A percentile compares a stretch with the other conserved stretches of the same genome.
phyloP scores from a whole-genome alignment of 2,888 invertebrate species.

The Scrobipalpa costella region DNA sequence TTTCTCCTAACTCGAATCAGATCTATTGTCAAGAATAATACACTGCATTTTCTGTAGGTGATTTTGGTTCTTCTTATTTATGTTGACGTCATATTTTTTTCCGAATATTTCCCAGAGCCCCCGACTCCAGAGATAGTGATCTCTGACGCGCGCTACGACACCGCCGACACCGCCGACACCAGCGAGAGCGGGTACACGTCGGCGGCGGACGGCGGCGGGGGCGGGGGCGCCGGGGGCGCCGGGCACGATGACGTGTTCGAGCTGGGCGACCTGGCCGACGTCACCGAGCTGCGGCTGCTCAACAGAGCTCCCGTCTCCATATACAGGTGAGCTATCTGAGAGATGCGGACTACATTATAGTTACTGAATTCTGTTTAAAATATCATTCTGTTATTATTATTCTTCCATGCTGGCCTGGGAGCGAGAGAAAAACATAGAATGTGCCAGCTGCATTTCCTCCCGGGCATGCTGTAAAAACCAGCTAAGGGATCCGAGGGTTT shows the following conservation, averaged over 20 bases:
- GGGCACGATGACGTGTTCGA: slow-evolving; percentile 64
- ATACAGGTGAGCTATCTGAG: slow-evolving; percentile 36
- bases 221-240: slow-evolving; percentile 32
- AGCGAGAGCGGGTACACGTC: slow-evolving; percentile 55
- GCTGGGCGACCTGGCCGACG: slow-evolving; percentile 65
- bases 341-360: neutral
- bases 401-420: no score
- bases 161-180: slow-evolving; percentile 44
- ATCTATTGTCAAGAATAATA: no score
- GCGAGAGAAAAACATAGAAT: no score
- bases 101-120: slow-evolving; percentile 15
- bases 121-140: slow-evolving; percentile 52
- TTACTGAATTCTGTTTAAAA: neutral
- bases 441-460: no score
- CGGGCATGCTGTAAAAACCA: no score
- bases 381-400: no score
- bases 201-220: slow-evolving; percentile 35
- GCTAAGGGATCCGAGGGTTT: no score
- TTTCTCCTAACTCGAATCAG: no score
- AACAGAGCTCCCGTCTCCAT: slow-evolving; percentile 64
- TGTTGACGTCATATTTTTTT: neutral
- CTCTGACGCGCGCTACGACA: slow-evolving; percentile 44
- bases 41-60: no score
- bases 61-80: no score
- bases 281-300: slow-evolving; percentile 61